Evolutionary conservation across 2,888 invertebrate genomes (phyloP).

Genomic region (Cotesia congregata): DNA sequence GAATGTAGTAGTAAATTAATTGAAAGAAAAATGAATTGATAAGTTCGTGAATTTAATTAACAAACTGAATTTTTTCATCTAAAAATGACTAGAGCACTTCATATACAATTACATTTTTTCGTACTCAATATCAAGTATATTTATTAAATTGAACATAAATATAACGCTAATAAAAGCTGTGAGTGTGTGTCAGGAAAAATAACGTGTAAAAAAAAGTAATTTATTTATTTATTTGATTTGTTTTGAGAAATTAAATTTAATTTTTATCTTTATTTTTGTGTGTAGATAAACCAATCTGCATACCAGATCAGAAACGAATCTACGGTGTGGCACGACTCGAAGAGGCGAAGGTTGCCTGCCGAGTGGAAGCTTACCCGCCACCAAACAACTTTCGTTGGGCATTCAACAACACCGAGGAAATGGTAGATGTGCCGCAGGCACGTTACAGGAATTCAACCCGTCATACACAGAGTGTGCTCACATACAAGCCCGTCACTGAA

Average conservation of each 20-base stretch:
- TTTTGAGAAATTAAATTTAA: conserved; percentile 10
- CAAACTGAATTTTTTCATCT: no score
- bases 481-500: conserved; percentile 83
- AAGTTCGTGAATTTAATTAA: no score
- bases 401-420: conserved; percentile 90
- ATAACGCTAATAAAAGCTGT: no score
- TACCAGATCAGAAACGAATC: conserved; percentile 80
- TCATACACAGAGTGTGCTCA: conserved; percentile 76
- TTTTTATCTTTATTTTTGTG: conserved; percentile 49
- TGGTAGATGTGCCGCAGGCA: conserved; percentile 80
- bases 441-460: conserved; percentile 76
- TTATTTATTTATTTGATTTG: conserved; percentile 7
- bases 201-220: not conserved
- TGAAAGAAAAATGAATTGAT: no score
- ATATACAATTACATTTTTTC: no score
- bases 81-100: no score
- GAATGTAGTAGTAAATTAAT: no score
- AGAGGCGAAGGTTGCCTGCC: conserved; percentile 83
- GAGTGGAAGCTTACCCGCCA: conserved; percentile 87
- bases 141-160: no score
- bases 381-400: conserved; percentile 89
- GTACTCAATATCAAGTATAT: no score
- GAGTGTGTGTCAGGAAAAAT: not conserved
- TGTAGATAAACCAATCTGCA: conserved; percentile 88
- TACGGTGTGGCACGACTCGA: conserved; percentile 89